These are phyloP conservation scores for Drosophila baimaii DNA, from an alignment of 1,140 invertebrate species.

Conservation along the genomic window DNA sequence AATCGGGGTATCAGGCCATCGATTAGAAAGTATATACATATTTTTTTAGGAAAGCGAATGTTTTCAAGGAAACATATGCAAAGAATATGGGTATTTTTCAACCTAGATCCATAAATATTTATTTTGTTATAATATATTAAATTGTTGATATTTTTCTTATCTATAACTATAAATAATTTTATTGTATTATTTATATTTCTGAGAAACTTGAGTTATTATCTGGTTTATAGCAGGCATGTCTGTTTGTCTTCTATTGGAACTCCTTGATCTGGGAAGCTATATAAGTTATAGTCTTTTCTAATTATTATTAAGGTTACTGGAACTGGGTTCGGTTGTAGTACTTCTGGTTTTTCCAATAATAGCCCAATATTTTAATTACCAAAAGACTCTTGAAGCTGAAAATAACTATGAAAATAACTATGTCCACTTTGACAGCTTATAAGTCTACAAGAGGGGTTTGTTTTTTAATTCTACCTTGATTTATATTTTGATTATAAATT, in stretches of 20 bases:
- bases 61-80: background rate
- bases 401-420: no score
- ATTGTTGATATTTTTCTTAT: background rate
- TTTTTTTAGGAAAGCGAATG: background rate
- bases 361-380: no score
- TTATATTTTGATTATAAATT: no score
- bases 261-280: background rate
- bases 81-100: background rate
- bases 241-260: background rate
- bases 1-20: constrained; percentile 32
- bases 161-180: no score
- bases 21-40: constrained; percentile 7
- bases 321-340: background rate
- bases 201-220: background rate
- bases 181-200: background rate
- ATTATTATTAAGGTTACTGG: background rate
- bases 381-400: no score
- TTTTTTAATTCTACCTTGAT: no score
- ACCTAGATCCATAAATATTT: background rate
- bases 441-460: no score
- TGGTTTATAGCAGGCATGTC: background rate
- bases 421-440: no score
- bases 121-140: background rate
- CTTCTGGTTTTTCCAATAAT: background rate
- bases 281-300: background rate